These are phyloP conservation scores for Malaclemys terrapin DNA, from an alignment of 2,113 vertebrate genomes.

Conservation along the genomic window DNA sequence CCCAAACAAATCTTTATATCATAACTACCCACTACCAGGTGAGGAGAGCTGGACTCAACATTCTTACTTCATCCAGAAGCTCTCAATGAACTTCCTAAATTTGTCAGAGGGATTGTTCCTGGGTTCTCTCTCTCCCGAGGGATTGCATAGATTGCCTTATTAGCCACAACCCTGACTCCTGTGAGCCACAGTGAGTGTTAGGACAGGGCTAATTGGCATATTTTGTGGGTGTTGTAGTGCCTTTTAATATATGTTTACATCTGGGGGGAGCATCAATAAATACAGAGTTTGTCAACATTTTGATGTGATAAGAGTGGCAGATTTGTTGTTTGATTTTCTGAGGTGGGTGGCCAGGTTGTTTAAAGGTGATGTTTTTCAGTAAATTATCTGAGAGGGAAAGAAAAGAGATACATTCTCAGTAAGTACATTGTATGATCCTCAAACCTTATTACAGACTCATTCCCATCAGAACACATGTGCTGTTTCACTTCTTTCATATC, in stretches of 20 bases:
- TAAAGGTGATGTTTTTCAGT: background rate
- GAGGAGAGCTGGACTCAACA: background rate
- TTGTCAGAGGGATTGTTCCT: background rate
- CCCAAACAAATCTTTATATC: background rate
- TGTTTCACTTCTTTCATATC: background rate
- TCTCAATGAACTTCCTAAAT: background rate
- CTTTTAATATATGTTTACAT: background rate
- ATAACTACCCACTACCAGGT: too few relatives aligned
- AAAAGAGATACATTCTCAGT: background rate
- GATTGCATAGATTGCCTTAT: background rate
- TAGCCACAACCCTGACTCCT: background rate
- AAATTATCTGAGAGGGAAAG: background rate
- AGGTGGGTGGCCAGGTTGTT: background rate
- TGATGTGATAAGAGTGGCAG: background rate
- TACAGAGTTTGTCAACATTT: background rate
- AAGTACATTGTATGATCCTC: background rate
- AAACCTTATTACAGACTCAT: background rate
- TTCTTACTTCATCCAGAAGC: background rate
- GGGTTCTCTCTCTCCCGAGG: background rate
- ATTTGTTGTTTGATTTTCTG: background rate
- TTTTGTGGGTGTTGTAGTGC: background rate
- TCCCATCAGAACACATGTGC: background rate
- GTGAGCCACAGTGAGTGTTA: background rate
- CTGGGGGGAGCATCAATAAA: background rate
- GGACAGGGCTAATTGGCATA: background rate